A percentile compares a stretch with the other conserved stretches of the same genome.
phyloP scores from a whole-genome alignment of 2,797 vertebrate genomes.

The Mormyrus proboscirostris region DNA sequence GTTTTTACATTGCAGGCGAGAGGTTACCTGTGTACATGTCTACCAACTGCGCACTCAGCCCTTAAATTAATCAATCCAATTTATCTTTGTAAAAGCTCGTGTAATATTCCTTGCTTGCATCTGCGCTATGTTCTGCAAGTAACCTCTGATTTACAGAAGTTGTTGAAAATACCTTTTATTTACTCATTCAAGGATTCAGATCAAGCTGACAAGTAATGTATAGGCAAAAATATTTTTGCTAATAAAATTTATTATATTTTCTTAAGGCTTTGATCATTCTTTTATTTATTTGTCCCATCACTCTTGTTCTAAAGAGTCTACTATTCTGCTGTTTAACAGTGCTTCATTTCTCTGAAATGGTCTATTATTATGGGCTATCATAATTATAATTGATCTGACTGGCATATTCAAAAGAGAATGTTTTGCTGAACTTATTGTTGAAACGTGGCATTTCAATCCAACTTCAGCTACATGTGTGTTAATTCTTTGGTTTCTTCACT shows the following conservation, averaged over 20 bases:
- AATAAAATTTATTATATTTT: not conserved
- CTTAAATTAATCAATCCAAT: constrained; percentile 57
- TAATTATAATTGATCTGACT: not conserved
- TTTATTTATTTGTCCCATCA: not conserved
- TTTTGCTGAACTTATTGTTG: not conserved
- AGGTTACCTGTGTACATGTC: constrained; percentile 48
- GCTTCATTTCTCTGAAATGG: not conserved
- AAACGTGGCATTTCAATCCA: not conserved
- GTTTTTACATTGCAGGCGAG: constrained; percentile 51
- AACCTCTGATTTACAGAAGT: constrained; percentile 26
- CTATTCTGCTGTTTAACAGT: not conserved
- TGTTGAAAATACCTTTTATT: constrained; percentile 13
- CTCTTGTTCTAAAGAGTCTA: not conserved
- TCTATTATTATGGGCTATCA: not conserved
- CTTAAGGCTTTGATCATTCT: not conserved
- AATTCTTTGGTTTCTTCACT: not conserved
- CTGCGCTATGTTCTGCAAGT: constrained; percentile 25
- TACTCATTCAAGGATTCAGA: not conserved
- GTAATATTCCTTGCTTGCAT: constrained; percentile 37
- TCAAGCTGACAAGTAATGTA: not conserved
- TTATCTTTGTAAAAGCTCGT: constrained; percentile 48
- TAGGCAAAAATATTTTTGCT: not conserved
- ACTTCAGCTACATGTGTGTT: not conserved
- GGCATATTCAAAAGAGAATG: not conserved
- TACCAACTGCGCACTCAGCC: constrained; percentile 45